Base-by-base conservation (phyloP, 2,888 invertebrate species). In the Podotricha telesiphe region DNA sequence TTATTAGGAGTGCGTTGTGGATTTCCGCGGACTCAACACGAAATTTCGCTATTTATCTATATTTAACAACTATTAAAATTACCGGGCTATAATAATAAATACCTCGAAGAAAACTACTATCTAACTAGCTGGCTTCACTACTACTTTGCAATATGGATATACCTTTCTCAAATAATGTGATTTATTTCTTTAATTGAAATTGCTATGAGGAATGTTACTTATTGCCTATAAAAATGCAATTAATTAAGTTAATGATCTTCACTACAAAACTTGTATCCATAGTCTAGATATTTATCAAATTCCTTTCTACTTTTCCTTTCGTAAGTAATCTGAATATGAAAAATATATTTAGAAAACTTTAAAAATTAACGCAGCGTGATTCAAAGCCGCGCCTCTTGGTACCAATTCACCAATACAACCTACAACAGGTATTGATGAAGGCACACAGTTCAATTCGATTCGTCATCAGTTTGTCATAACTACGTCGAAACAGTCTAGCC, bases 211-310 rank as follows among this genome's bases (percentile, higher is more conserved):
- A 51, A 56, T 62, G 56, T 67, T 70, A 67, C 56, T 73, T 75
- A 73, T 68, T 68, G 70, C 45, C 66, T 65, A 73, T 74, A 73
- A 74, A 70, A 55, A 42, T 69, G 69, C 69, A 74, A 75, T 76
- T 77, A 77, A 77, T 77, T 73, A 75, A 75, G 69, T 75, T 73
- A 74, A 73, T 71, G 69, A 67, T 42, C 40, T 66, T 67, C 65
- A 68, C 65, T 72, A 56, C 73, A 65, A 71, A 73, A 64, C 68
- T 59, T 66, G 71, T 65, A 69, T 62, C 51, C 70, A 68, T 72
- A 69, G 73, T 74, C 69, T 68, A 58, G 55, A 62, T 66, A 48
- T 47, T 62, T 62, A 17, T 2, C 2, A 45, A 34, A 45, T 45
- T 45, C 3, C 17, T 11, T 17, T 28, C n/a, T 22, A 45, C 10